Base-by-base conservation (phyloP, 2,113 vertebrate species). In the Promerops cafer region DNA sequence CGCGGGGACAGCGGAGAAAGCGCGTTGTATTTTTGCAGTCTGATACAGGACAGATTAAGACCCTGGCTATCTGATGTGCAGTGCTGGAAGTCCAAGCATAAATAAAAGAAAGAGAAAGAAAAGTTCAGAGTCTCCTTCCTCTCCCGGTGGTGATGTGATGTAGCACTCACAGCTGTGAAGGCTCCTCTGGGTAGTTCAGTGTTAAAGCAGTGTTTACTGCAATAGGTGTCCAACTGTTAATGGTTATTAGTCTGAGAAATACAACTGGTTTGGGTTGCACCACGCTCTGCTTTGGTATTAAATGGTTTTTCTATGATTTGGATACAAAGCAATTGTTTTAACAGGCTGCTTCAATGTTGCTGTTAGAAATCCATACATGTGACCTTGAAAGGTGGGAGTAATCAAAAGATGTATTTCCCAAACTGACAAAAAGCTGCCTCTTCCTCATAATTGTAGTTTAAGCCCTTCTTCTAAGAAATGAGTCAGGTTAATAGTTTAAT, bases 21-120 rank as follows among this genome's bases (percentile, higher is more conserved):
- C 8, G 2, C 45, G 6, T 92, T 92, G 82, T 90, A 56, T 71
- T 90, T 90, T 87, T 94, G 81, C 31, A 35, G 68, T 59, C 89
- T 94, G 85, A 69, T 78, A 7, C 4, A 87, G 83, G 63, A 39
- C 78, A 87, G 88, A 49, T 79, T 76, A 39, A 87, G 82, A 80
- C 35, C 88, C 86, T 83, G 94, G 61, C 57, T 93, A 83, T 83
- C 94, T 92, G 69, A 90, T 95, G 78, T 96, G 95, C 88, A 72
- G 94, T 96, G 94, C 94, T 95, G 94, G 91, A 96, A 95, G 90
- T 89, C 86, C 90, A 76, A 96, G 90, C 92, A 89, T 96, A 95
- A 97, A 97, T 97, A 97, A 97, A 97, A 69, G 81, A 90, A 96
- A 95, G 95, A 93, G 89, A 86, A 96, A 97, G 90, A 95, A 84